Conservation (phyloP, 1,140 invertebrate genomes). For the Lordiphosa stackelbergi region DNA sequence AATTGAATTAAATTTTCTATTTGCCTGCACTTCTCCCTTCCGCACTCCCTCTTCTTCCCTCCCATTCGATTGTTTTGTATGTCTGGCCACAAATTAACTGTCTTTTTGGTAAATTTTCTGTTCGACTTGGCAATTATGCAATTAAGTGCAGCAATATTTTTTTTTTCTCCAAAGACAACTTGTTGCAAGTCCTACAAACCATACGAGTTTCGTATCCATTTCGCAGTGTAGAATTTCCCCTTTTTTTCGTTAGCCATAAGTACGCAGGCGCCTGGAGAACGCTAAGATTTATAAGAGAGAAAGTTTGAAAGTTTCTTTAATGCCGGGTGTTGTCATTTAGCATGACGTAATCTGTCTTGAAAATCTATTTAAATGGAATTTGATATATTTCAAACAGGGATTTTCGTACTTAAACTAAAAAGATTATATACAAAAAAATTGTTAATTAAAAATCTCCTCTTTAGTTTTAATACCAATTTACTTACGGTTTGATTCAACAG, state of each 20-base stretch:
- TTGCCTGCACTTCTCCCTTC: constrained; percentile 23
- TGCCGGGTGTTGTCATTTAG: constrained; percentile 54
- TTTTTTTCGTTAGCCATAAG: not conserved
- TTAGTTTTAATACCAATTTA: too few species aligned
- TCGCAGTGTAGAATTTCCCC: constrained; percentile 42
- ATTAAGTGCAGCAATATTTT: constrained; percentile 41
- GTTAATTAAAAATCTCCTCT: not conserved
- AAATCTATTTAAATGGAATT: not conserved
- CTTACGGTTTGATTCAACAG: constrained; percentile 41
- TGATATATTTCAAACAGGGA: too few species aligned
- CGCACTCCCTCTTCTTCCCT: not conserved
- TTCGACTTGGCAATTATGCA: constrained; percentile 63
- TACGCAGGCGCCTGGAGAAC: constrained; percentile 41
- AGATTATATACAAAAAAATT: too few species aligned
- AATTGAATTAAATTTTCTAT: constrained; percentile 75
- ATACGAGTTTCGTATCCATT: constrained; percentile 3
- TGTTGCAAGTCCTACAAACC: constrained; percentile 43
- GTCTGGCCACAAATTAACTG: constrained; percentile 48
- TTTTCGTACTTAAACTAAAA: too few species aligned
- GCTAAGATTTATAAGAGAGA: constrained; percentile 10
- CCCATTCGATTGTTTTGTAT: constrained; percentile 12
- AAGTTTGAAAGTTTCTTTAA: too few species aligned
- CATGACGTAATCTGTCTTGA: constrained; percentile 54
- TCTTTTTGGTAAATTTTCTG: constrained; percentile 61
- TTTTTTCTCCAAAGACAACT: constrained; percentile 35